Conservation (phyloP, 2,797 vertebrate genomes). For the Sphenopsis melanotis region DNA sequence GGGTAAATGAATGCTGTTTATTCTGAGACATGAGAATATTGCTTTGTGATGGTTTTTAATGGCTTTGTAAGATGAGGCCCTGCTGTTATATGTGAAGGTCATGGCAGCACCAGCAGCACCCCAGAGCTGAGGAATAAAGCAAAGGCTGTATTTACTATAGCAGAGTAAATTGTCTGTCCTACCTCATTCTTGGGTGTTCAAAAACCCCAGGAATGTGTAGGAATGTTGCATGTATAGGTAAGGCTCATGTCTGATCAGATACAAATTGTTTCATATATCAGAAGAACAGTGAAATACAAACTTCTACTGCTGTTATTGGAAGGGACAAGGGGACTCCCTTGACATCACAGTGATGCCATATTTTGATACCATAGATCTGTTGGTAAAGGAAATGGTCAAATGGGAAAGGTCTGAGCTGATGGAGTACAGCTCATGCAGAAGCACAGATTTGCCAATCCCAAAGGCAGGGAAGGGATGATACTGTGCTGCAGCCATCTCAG, state of each 20-base stretch:
- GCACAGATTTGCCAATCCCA: not conserved
- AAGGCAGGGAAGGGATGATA: not conserved
- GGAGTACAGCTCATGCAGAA: not conserved
- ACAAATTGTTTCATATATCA: not conserved
- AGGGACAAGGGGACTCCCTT: not conserved
- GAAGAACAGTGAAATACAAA: not conserved
- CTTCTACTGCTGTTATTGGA: not conserved
- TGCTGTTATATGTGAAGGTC: not conserved
- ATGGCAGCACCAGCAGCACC: not conserved
- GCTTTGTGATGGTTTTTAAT: not conserved
- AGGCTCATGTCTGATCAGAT: not conserved
- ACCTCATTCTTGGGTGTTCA: not conserved
- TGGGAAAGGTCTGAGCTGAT: not conserved
- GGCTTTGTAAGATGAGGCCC: not conserved
- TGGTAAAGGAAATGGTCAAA: not conserved
- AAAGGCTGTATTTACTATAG: not conserved
- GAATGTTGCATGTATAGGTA: not conserved
- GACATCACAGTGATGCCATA: accelerated
- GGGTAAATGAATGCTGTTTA: not conserved
- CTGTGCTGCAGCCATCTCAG: not conserved
- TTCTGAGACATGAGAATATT: not conserved
- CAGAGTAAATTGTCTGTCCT: not conserved
- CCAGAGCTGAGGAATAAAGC: not conserved
- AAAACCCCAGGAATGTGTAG: not conserved
- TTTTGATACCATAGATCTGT: not conserved